Base-by-base conservation (phyloP, 2,888 invertebrate species). In the Pachliopta kotzebuea region DNA sequence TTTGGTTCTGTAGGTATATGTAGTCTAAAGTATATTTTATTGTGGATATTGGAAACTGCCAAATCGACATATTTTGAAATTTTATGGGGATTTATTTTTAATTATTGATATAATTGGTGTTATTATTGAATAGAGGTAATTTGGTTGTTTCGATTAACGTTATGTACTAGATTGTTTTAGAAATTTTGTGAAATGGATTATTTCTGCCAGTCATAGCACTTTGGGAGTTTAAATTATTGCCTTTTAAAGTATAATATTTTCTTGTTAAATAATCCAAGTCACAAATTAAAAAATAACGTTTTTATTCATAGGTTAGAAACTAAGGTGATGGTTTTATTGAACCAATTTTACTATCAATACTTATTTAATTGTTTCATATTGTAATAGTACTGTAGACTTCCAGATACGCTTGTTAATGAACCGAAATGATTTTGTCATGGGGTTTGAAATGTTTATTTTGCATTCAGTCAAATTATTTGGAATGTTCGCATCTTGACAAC, bases 401-500 rank as follows among this genome's bases (percentile, higher is more conserved):
- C 72, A 77, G 76, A 80, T 75, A 65, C 70, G 86, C 86, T 86
- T 85, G 67, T 70, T 74, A 83, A 81, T 78, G 80, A 79, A 75
- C 73, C 72, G 71, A 78, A 76, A 72, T 62, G 58, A 62, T 77
- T 75, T 84, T 91, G 90, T 90, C 74, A 90, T 91, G 91, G 91
- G 91, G 91, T 91, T 91, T 91, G 91, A 90, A 76, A 60, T 86
- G 83, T 86, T 88, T 88, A 81, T 83, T 82, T 90, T 86, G 81
- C 83, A 79, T 83, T 80, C 77, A 77, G 79, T 72, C 72, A 79
- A 79, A 79, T 86, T 78, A 80, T 85, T 86, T 86, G 86, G 90
- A 90, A 90, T 90, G 90, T 90, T 87, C 90, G 91, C 91, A 91
- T 91, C 91, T 91, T 91, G 91, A 91, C 91, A 90, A 90, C 90